These are phyloP conservation scores for Coptodon rendalli DNA, from an alignment of 2,113 vertebrate species.

Conservation along the genomic window DNA sequence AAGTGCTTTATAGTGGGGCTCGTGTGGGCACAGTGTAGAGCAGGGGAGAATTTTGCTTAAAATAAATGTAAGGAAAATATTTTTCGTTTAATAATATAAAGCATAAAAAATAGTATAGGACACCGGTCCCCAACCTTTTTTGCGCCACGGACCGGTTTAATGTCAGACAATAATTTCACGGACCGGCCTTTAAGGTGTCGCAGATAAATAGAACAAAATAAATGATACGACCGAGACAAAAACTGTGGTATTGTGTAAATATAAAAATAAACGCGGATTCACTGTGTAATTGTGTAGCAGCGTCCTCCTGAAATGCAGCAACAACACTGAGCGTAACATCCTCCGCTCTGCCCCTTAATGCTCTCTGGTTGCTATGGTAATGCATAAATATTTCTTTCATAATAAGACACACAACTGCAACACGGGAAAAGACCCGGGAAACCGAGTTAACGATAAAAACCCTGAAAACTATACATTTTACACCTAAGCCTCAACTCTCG, in stretches of 20 bases:
- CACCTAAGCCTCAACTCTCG: neutral
- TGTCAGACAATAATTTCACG: too few species aligned
- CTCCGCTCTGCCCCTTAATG: neutral
- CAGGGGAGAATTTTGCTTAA: neutral
- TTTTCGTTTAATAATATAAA: neutral
- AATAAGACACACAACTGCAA: neutral
- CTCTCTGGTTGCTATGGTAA: neutral
- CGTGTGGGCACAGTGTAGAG: neutral
- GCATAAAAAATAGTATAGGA: neutral
- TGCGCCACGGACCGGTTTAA: fast-evolving
- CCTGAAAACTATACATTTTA: neutral
- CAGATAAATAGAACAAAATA: neutral
- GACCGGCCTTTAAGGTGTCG: fast-evolving
- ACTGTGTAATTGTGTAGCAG: neutral
- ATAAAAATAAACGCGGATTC: neutral
- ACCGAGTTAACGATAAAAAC: neutral
- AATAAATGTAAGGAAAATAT: neutral
- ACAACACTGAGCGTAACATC: too few species aligned
- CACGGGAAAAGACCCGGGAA: neutral
- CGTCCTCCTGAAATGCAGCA: neutral
- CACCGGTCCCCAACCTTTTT: neutral
- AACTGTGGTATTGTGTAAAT: neutral
- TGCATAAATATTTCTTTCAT: neutral
- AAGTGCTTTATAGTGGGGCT: neutral
- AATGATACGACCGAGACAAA: neutral